phyloP scores from a whole-genome alignment of 2,797 vertebrate species.

The Balearica regulorum region DNA sequence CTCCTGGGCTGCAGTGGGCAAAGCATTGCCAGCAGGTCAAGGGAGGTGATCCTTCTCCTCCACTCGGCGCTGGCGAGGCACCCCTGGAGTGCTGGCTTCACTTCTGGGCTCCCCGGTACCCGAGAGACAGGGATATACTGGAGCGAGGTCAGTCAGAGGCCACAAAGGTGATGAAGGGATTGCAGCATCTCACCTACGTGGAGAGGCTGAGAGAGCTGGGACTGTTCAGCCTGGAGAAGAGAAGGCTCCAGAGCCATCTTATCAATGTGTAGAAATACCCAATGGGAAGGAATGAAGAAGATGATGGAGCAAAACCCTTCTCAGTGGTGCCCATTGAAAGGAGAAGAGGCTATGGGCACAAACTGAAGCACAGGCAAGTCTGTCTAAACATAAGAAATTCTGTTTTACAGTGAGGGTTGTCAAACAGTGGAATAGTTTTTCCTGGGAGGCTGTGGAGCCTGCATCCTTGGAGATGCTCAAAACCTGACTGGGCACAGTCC shows the following conservation, averaged over 20 bases:
- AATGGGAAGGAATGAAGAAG: background rate
- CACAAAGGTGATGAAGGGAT: background rate
- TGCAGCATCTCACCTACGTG: background rate
- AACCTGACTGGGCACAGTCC: background rate
- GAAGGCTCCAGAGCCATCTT: background rate
- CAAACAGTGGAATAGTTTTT: background rate
- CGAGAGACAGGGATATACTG: background rate
- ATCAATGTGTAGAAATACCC: background rate
- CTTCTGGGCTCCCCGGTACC: background rate
- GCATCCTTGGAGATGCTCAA: background rate
- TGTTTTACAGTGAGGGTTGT: background rate
- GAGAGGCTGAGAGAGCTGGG: background rate
- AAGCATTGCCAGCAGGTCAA: background rate
- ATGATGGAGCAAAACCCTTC: accelerated
- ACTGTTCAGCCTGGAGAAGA: background rate
- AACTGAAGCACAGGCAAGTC: background rate
- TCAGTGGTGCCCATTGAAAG: background rate
- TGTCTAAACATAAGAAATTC: background rate
- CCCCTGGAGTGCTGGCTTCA: background rate
- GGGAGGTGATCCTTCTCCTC: background rate
- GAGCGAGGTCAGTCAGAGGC: background rate
- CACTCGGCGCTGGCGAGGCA: background rate
- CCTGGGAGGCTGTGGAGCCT: background rate
- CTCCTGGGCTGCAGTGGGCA: background rate
- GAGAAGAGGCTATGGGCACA: background rate